Evolutionary conservation across 2,888 invertebrate genomes (phyloP).

Genomic region (Sarcophaga carnaria): DNA sequence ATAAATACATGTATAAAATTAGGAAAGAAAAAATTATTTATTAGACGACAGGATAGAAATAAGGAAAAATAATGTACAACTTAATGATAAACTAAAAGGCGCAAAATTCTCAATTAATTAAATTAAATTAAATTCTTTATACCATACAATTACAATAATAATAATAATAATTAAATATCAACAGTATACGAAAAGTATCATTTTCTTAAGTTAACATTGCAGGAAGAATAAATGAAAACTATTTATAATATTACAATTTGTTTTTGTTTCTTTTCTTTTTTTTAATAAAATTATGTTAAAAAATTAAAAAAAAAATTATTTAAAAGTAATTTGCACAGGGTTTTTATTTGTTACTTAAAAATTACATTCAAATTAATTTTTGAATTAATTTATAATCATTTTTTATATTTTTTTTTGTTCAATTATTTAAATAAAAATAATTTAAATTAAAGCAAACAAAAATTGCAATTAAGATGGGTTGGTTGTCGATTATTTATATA

Average conservation of each 20-base stretch:
- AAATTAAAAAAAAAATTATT: conserved; percentile 64
- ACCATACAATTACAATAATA: too few relatives aligned
- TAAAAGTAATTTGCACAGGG: conserved; percentile 71
- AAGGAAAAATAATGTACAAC: conserved; percentile 62
- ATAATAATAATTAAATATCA: conserved; percentile 64
- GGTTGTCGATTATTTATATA: conserved; percentile 28
- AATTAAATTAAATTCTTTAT: conserved; percentile 47
- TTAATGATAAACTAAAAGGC: conserved; percentile 60
- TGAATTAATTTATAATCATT: conserved; percentile 26
- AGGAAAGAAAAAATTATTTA: not conserved
- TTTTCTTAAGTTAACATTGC: conserved; percentile 48
- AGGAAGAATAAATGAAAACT: not conserved
- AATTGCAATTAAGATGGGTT: conserved; percentile 68
- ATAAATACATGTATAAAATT: conserved; percentile 10
- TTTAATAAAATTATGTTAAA: conserved; percentile 37
- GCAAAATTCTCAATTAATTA: conserved; percentile 47
- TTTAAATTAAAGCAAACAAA: conserved; percentile 69
- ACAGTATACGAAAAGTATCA: conserved; percentile 68
- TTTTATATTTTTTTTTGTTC: conserved; percentile 7
- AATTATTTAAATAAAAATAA: conserved; percentile 62
- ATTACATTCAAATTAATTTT: conserved; percentile 50
- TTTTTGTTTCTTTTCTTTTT: conserved; percentile 63
- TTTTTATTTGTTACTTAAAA: conserved; percentile 65
- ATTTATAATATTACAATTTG: not conserved
- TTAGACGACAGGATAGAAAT: not conserved